Conservation (phyloP, 2,113 vertebrate species). For the Mustelus asterias region DNA sequence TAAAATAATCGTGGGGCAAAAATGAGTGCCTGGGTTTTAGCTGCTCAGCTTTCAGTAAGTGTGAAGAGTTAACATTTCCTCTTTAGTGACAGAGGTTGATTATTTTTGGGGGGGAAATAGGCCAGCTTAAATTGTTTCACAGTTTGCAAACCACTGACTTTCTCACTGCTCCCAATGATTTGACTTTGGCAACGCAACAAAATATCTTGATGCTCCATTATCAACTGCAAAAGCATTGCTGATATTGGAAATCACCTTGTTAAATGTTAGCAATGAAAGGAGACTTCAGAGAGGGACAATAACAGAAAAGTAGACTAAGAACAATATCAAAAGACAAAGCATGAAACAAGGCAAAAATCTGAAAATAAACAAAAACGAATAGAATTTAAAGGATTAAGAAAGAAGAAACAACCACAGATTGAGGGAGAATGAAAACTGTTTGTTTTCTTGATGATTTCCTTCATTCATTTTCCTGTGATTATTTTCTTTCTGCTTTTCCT, state of each 20-base stretch:
- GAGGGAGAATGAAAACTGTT: not conserved
- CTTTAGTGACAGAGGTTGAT: not conserved
- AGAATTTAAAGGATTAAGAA: not conserved
- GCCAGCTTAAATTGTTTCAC: not conserved
- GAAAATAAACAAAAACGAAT: not conserved
- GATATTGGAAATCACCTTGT: not conserved
- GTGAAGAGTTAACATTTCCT: not conserved
- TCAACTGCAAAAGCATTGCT: not conserved
- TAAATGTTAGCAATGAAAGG: not conserved
- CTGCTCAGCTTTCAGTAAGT: not conserved
- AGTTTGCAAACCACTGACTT: not conserved
- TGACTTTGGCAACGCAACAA: not conserved
- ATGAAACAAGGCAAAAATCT: not conserved
- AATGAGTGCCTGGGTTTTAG: not conserved
- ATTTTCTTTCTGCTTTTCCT: not conserved
- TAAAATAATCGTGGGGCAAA: not conserved
- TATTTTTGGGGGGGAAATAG: not conserved
- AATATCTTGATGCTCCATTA: not conserved
- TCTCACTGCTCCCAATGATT: not conserved
- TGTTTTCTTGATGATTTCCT: not conserved
- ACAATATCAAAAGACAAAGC: not conserved
- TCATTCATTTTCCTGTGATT: not conserved
- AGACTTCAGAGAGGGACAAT: not conserved
- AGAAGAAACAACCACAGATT: not conserved
- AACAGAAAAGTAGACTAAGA: not conserved